These are phyloP conservation scores for Xenotilapia longispinis DNA, from an alignment of 2,113 vertebrate species.

Conservation along the genomic window DNA sequence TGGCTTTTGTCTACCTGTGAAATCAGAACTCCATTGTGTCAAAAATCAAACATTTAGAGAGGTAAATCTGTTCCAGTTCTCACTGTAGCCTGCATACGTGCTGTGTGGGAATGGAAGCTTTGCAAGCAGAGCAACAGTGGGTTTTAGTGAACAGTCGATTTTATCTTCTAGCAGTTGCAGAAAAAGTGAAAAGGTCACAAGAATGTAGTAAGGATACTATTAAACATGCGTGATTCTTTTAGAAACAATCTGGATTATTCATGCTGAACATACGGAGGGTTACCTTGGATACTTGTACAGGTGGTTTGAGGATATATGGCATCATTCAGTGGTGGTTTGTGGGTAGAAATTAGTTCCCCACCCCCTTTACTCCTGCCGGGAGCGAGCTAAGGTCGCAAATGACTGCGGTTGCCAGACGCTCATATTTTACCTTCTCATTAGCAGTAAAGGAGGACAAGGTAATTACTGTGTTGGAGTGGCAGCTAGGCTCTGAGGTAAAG, in stretches of 20 bases:
- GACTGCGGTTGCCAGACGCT: constrained; percentile 54
- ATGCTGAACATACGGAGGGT: neutral
- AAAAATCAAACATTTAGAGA: neutral
- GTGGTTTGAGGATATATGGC: constrained; percentile 24
- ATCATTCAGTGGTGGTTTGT: constrained; percentile 23
- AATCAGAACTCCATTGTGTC: neutral
- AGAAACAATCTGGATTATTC: neutral
- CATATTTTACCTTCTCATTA: constrained; percentile 72
- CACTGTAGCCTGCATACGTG: neutral
- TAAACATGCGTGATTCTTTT: neutral
- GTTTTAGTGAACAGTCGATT: neutral
- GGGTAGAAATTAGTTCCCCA: constrained; percentile 29
- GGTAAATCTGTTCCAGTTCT: neutral
- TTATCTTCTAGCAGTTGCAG: neutral
- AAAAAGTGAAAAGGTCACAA: neutral
- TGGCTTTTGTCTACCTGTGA: neutral
- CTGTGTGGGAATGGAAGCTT: neutral
- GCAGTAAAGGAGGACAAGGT: constrained; percentile 62
- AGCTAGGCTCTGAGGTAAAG: constrained; percentile 31
- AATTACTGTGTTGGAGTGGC: constrained; percentile 66
- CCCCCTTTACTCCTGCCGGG: constrained; percentile 13
- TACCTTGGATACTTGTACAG: neutral
- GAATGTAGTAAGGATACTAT: neutral
- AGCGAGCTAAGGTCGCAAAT: constrained; percentile 47
- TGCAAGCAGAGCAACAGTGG: neutral